Evolutionary conservation across 2,113 vertebrate genomes (phyloP).

Genomic region (Pholis gunnellus): DNA sequence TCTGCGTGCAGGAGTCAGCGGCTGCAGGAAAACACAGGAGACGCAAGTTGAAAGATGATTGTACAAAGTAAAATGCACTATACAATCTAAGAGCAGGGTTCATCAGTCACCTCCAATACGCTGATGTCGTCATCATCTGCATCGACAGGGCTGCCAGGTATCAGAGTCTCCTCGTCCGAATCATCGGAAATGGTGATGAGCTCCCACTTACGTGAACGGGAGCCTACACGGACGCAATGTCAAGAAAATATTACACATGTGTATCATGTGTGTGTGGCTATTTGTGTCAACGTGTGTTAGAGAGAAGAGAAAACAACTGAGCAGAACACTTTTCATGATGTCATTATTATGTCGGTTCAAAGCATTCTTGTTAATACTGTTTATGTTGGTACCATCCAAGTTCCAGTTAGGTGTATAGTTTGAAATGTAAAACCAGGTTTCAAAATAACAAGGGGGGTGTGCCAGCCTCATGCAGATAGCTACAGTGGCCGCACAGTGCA

Average conservation of each 20-base stretch:
- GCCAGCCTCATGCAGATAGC: not conserved
- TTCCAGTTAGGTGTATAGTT: too few relatives aligned
- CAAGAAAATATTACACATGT: not conserved
- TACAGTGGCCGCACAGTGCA: not conserved
- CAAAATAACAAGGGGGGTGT: not conserved
- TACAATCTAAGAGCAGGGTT: not conserved
- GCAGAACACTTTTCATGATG: not conserved
- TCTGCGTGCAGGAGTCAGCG: slow-evolving; percentile 59
- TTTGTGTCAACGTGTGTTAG: not conserved
- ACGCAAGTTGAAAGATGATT: not conserved
- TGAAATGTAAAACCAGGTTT: not conserved
- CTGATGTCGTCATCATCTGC: slow-evolving; percentile 84
- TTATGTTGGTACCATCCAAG: too few relatives aligned
- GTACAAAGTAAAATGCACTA: rapidly evolving
- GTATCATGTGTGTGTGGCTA: not conserved
- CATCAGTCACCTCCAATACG: slow-evolving; percentile 87
- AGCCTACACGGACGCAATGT: slow-evolving; percentile 46
- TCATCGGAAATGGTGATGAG: slow-evolving; percentile 93
- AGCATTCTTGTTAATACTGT: too few relatives aligned
- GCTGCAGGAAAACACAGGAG: slow-evolving; percentile 54
- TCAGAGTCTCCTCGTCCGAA: slow-evolving; percentile 89
- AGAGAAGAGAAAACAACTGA: not conserved
- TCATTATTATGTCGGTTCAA: too few relatives aligned
- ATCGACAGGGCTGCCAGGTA: slow-evolving; percentile 79
- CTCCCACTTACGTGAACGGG: slow-evolving; percentile 73